Evolutionary conservation across 1,140 invertebrate species (phyloP).

Genomic region (Pomacea maculata): DNA sequence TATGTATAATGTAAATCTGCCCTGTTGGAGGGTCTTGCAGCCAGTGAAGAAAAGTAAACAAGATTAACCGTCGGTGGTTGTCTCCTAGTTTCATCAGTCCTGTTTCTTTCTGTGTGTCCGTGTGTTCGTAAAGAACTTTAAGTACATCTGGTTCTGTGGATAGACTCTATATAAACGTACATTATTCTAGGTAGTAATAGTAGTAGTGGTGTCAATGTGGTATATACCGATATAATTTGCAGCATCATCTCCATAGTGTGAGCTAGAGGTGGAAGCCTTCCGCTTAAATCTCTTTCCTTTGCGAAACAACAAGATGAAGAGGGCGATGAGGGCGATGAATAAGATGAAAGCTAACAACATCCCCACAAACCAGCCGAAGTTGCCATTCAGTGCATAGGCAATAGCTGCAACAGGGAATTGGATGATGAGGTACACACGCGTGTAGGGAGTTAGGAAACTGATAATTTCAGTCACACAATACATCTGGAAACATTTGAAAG

Average conservation of each 20-base stretch:
- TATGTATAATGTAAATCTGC: too few relatives aligned
- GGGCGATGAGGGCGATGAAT: constrained; percentile 89
- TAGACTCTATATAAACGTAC: too few relatives aligned
- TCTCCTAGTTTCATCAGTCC: too few relatives aligned
- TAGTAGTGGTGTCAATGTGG: too few relatives aligned
- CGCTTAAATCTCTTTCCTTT: constrained; percentile 26
- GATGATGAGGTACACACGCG: not conserved
- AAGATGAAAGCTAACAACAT: constrained; percentile 95
- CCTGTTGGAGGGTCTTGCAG: too few relatives aligned
- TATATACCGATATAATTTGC: constrained; percentile 35
- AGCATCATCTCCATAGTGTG: constrained; percentile 1
- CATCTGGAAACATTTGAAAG: not conserved
- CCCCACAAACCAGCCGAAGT: constrained; percentile 94
- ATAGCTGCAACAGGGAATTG: constrained; percentile 36
- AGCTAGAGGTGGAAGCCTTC: not conserved
- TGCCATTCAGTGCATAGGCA: constrained; percentile 73
- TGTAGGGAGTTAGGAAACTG: too few relatives aligned
- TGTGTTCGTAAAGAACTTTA: too few relatives aligned
- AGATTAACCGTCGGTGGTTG: too few relatives aligned
- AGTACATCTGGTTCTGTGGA: too few relatives aligned
- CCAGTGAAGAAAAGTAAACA: too few relatives aligned
- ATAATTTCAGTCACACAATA: not conserved
- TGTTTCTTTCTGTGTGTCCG: too few relatives aligned
- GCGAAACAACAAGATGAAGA: constrained; percentile 74
- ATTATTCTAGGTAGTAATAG: too few relatives aligned